Base-by-base conservation (phyloP, 2,113 vertebrate species). In the Hyperoodon ampullatus region DNA sequence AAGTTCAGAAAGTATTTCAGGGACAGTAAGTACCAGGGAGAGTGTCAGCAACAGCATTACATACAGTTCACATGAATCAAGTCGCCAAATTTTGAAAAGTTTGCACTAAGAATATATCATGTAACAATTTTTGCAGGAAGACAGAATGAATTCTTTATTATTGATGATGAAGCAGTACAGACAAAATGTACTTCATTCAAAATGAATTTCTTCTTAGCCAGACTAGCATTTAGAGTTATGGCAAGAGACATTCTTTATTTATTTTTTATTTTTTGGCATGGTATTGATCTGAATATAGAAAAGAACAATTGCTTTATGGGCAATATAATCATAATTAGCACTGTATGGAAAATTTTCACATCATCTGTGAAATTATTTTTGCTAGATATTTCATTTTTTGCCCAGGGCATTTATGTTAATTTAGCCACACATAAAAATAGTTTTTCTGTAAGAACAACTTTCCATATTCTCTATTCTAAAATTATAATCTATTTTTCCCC, bases 341-440 rank as follows among this genome's bases (percentile, higher is more conserved):
- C 26, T 82, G 50, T 42, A 93, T 70, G 65, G 55, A 66, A 78
- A 95, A 16, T 60, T 50, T 93, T 96, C 70, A 80, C 60, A 95
- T 87, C 0, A 14, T 94, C 85, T 96, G 63, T 84, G 63, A 95
- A 97, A 97, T 91, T 95, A 88, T 87, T 92, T 90, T 94, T 93
- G 50, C 58, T 93, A 47, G 4, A 90, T 68, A 66, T 78, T 85
- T 90, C 9, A 53, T 44, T 75, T 97, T 93, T 94, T 93, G 80
- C 97, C 68, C 55, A 87, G 8, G 78, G 88, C 55, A 1, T 85
- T 93, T 96, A 88, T 71, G 50, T 87, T 94, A 92, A 96, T 96
- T 96, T 94, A 93, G 35, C 68, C 68, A 90, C 65, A 94, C 39
- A 93, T 68, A 74, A 93, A 97, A 97, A 88, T 63, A 78, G 55